Base-by-base conservation (phyloP, 2,797 vertebrate species). In the Anas bernieri region DNA sequence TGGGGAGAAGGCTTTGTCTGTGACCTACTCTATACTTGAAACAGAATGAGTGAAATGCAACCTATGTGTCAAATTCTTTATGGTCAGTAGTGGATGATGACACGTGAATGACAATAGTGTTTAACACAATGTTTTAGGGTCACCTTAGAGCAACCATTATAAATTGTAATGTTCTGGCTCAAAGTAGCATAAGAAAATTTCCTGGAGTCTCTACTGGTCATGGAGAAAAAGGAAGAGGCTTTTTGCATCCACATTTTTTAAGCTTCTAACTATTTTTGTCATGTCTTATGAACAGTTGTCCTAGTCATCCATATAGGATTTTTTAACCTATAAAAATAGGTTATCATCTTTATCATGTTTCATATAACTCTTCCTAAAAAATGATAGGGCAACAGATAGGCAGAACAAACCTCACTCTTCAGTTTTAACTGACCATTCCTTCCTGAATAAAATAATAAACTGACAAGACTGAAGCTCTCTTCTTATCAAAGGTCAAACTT, bases 121-220 rank as follows among this genome's bases (percentile, higher is more conserved):
- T 73, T 35, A 76, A n/a, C 12, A 2, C 37, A 80, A 17, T 30
- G 69, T 72, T 78, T 87, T 80, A 78, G 14, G 10, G 37, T 69
- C 20, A 62, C 8, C 72, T 90, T 76, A 91, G 22, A 89, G 20
- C 3, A 92, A n/a, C 2, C 4, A n/a, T 8, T 37, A 50, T 17
- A 75, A 76, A 66, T 31, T 30, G 12, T 56, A 63, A 52, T 43
- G 5, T 79, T 83, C 30, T 58, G 9, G 31, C 21, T 63, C 50
- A 80, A 95, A 73, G 33, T 7, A 86, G 4, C 5, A 4, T 52
- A 59, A 66, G 59, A 83, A 92, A 88, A 16, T 8, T 43, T 86
- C 9, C 31, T 83, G 5, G 39, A 3, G 0, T 62, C 28, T 16
- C 2, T 0, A 3, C 21, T 66, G 7, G 12, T 37, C 74, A 12